phyloP scores from a whole-genome alignment of 2,797 vertebrate species.

The Perodicticus potto region DNA sequence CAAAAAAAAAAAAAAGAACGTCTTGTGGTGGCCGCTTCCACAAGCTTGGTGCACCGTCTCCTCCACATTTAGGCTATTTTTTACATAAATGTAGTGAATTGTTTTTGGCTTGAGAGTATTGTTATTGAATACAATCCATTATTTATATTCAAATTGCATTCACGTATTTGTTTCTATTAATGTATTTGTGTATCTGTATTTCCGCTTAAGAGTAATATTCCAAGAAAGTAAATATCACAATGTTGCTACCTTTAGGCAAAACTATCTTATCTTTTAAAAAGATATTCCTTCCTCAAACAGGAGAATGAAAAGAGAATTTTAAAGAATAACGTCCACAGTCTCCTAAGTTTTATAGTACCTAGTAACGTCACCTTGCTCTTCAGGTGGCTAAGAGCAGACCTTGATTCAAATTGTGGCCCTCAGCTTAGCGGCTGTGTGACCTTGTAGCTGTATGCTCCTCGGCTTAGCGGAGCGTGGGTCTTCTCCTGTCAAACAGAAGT shows the following conservation, averaged over 20 bases:
- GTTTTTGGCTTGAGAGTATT: neutral
- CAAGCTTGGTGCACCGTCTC: no score
- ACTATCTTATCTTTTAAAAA: neutral
- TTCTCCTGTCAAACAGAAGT: neutral
- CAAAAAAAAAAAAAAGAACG: no score
- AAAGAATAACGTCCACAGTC: neutral
- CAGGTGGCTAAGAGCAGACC: neutral
- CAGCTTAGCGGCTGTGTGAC: neutral
- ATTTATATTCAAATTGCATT: neutral
- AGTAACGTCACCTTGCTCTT: neutral
- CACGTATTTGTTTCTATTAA: neutral
- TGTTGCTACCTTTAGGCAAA: conserved; percentile 10
- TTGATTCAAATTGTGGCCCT: neutral
- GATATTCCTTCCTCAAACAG: neutral
- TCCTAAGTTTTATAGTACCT: neutral
- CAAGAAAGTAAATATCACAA: neutral
- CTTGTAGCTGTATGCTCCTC: neutral
- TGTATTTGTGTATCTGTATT: neutral
- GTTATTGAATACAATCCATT: neutral
- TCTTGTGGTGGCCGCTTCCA: no score
- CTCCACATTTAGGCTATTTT: neutral
- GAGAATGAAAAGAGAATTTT: neutral
- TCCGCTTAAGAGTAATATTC: neutral
- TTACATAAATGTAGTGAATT: neutral
- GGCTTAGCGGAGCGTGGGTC: neutral